These are phyloP conservation scores for Neodiprion fabricii DNA, from an alignment of 1,140 invertebrate genomes.

Conservation along the genomic window DNA sequence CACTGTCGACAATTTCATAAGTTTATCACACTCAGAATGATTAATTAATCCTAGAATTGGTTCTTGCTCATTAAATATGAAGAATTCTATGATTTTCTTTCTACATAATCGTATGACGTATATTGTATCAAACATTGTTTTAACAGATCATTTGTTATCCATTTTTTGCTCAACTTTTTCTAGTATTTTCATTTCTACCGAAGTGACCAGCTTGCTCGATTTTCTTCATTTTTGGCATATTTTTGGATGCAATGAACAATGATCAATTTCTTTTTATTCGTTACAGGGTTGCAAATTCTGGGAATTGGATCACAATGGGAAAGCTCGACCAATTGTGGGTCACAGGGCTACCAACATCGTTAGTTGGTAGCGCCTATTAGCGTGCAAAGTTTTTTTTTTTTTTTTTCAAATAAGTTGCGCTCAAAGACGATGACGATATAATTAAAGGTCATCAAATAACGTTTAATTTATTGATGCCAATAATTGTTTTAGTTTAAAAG, in stretches of 20 bases:
- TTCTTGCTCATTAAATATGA: no score
- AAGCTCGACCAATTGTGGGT: slow-evolving; percentile 42
- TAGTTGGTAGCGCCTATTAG: slow-evolving; percentile 45
- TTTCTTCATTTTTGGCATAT: not conserved
- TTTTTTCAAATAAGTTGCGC: not conserved
- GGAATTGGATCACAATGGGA: slow-evolving; percentile 53
- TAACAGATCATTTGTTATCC: not conserved
- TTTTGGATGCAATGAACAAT: not conserved
- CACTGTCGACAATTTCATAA: no score
- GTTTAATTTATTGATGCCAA: not conserved
- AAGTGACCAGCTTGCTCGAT: no score
- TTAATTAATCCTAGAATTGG: no score
- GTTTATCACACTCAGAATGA: no score
- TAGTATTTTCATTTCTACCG: no score
- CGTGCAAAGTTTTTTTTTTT: slow-evolving; percentile 10
- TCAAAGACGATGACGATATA: slow-evolving; percentile 7
- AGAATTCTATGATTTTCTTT: no score
- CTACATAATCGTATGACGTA: no score
- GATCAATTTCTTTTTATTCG: no score
- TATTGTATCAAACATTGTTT: not conserved
- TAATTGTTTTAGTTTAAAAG: not conserved
- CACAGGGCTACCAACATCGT: slow-evolving; percentile 41
- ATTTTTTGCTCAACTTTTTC: no score
- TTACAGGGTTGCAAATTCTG: slow-evolving; percentile 46
- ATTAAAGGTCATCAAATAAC: not conserved